Evolutionary conservation across 2,113 vertebrate species (phyloP), one percentile per base, ranked within the genome.

Genomic region (Dolichotis patagonum): DNA sequence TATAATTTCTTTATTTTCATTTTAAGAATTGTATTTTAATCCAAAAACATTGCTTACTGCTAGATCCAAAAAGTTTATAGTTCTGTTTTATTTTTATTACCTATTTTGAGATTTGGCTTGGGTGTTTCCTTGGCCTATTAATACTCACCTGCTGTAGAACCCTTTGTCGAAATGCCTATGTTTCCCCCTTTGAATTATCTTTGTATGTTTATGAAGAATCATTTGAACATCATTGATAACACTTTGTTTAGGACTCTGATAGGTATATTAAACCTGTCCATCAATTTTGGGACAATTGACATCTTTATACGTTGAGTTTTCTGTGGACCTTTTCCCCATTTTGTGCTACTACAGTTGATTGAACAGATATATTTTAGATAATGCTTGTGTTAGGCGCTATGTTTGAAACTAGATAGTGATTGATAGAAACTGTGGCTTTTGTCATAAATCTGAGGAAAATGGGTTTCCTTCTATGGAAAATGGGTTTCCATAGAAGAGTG

Each of bases 341-440:
- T 85, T 95, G 81, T 52, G 93, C 49, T 58, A 35, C 16, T 65
- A 62, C 58, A 84, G 13, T 54, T 91, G 62, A 81, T 56, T 62
- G 30, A 89, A 58, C 28, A 90, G 28, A 81, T 90, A 54, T 13
- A 54, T 95, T 96, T 92, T 88, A 43, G 67, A n/a, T 80, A 49
- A 8, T 96, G 38, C 69, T 90, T 78, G 16, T 91, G 35, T 78
- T 96, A 91, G 62, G 84, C 63, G 83, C 32, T 52, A 13, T 80
- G 58, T 96, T 83, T 94, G 63, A 87, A 90, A 69, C 58, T 69
- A 85, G 60, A 52, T 54, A 22, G 20, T 77, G 22, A 13, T 78
- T 92, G 43, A 62, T 89, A 52, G 58, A 88, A n/a, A 95, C 77
- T 84, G 26, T 84, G 26, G 46, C 22, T 88, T 96, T 90, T 96